A percentile compares a stretch with the other conserved stretches of the same genome.
Evolutionary conservation across 2,113 vertebrate species (phyloP).

Genomic region (Prinia subflava): DNA sequence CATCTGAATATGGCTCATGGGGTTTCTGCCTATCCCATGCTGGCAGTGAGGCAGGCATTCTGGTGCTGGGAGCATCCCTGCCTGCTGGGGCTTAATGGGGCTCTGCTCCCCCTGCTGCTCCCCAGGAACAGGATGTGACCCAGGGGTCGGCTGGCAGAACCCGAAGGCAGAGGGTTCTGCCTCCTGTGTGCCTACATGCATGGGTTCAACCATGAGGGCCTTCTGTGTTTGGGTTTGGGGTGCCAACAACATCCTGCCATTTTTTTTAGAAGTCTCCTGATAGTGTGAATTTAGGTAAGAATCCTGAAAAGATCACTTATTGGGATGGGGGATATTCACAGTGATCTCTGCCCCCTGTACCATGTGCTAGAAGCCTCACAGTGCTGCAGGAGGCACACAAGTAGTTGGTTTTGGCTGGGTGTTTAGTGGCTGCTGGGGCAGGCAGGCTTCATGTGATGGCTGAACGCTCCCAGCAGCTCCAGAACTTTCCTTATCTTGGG

Average conservation of each 20-base stretch:
- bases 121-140: too few relatives aligned
- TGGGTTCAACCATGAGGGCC: fast-evolving
- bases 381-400: background rate
- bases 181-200: fast-evolving
- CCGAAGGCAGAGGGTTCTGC: fast-evolving
- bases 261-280: background rate
- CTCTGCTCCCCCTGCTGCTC: fast-evolving
- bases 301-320: fast-evolving
- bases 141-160: fast-evolving
- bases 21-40: background rate
- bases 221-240: background rate
- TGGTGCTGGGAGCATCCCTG: background rate
- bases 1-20: fast-evolving
- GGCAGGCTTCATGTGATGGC: fast-evolving
- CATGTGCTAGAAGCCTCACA: fast-evolving
- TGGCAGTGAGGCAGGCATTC: fast-evolving
- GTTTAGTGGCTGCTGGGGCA: background rate
- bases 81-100: fast-evolving
- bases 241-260: background rate
- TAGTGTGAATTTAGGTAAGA: background rate
- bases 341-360: background rate
- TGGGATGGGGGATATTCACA: background rate
- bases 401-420: background rate
- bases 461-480: background rate
- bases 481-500: fast-evolving